Evolutionary conservation across 1,140 invertebrate genomes (phyloP).

Genomic region (Pachyrhynchus sulphureomaculatus): DNA sequence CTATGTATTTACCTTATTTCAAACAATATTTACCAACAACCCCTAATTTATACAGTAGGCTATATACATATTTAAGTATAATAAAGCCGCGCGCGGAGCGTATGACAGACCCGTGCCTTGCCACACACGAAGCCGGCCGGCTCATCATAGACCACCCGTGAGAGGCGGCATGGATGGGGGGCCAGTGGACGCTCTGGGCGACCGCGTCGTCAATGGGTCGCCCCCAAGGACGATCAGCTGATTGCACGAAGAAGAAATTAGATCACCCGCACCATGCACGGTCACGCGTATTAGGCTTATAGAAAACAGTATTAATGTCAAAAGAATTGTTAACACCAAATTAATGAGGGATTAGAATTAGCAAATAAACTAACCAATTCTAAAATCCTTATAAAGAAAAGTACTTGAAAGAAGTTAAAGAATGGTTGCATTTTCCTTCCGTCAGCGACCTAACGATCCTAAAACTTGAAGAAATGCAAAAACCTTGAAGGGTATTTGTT

Average conservation of each 20-base stretch:
- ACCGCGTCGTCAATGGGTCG: slow-evolving; percentile 27
- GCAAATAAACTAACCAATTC: too few relatives aligned
- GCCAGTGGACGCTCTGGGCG: slow-evolving; percentile 23
- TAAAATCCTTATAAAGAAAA: neutral
- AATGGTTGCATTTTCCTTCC: too few relatives aligned
- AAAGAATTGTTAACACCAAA: neutral
- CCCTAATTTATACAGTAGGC: neutral
- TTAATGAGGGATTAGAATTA: neutral
- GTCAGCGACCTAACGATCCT: too few relatives aligned
- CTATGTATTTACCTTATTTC: too few relatives aligned
- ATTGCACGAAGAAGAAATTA: slow-evolving; percentile 12
- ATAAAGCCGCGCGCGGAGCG: slow-evolving; percentile 11
- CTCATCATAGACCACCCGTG: slow-evolving; percentile 23
- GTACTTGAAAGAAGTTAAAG: too few relatives aligned
- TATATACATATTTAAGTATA: neutral
- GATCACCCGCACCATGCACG: slow-evolving; percentile 2
- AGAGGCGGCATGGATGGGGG: slow-evolving; percentile 21
- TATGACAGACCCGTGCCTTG: slow-evolving; percentile 28
- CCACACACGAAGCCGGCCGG: slow-evolving; percentile 17
- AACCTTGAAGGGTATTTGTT: too few relatives aligned
- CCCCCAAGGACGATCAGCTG: slow-evolving; percentile 25
- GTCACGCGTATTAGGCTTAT: neutral
- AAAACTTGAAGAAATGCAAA: too few relatives aligned
- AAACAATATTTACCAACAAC: too few relatives aligned
- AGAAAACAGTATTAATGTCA: neutral